Conservation (phyloP, 2,888 invertebrate species). For the Limnephilus lunatus region DNA sequence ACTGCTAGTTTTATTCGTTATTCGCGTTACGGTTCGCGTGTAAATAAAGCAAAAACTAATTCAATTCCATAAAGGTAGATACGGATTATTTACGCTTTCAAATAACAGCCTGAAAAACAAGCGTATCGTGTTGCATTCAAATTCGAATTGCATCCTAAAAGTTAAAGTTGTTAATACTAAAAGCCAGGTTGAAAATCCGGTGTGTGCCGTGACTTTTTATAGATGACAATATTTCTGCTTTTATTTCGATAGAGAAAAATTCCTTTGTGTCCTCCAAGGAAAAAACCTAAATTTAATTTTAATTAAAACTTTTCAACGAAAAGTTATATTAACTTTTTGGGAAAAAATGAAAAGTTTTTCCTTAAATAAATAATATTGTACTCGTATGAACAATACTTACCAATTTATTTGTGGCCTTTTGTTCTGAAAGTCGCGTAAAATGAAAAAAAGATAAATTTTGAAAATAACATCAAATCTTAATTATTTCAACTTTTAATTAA, state of each 20-base stretch:
- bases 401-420: not conserved
- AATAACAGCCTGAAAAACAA: not conserved
- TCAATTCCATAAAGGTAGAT: not conserved
- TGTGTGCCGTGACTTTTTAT: not conserved
- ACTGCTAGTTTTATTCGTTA: not conserved
- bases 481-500: not conserved
- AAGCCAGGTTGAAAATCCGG: not conserved
- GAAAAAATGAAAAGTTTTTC: not conserved
- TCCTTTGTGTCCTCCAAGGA: no score
- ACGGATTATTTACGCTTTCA: not conserved
- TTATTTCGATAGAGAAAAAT: not conserved
- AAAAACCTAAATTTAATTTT: not conserved
- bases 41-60: not conserved
- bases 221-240: not conserved
- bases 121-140: not conserved
- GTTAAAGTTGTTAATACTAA: not conserved
- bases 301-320: not conserved
- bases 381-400: not conserved
- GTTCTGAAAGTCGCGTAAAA: not conserved
- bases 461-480: no score
- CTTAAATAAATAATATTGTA: not conserved
- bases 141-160: not conserved
- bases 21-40: not conserved
- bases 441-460: no score
- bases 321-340: not conserved